These are phyloP conservation scores for Papilio helenus DNA, from an alignment of 1,140 invertebrate genomes.

Conservation along the genomic window DNA sequence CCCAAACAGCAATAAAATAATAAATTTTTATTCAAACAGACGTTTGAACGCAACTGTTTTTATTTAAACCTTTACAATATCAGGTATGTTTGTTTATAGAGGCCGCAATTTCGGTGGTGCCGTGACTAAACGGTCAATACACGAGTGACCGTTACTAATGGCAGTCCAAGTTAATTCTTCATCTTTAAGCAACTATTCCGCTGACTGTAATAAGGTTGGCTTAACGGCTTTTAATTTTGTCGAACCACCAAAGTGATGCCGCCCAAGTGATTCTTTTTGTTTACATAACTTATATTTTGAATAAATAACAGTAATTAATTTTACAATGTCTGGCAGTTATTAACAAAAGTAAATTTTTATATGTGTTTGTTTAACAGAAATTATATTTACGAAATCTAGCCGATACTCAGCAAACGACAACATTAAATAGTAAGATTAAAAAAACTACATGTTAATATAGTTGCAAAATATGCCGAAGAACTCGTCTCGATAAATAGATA, in stretches of 20 bases:
- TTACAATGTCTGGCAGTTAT: not conserved
- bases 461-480: not conserved
- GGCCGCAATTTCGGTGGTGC: slow-evolving; percentile 35
- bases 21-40: slow-evolving; percentile 22
- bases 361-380: not conserved
- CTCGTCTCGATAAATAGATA: not conserved
- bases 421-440: too few species aligned
- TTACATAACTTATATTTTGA: not conserved
- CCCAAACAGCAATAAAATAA: slow-evolving; percentile 33
- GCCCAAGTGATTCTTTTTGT: not conserved
- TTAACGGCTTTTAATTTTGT: slow-evolving; percentile 31
- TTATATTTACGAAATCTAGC: too few species aligned
- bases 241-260: slow-evolving; percentile 4
- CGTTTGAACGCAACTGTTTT: slow-evolving; percentile 32
- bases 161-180: slow-evolving; percentile 15
- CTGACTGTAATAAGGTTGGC: slow-evolving; percentile 5
- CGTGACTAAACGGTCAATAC: slow-evolving; percentile 38
- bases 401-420: too few species aligned
- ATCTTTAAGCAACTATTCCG: slow-evolving; percentile 1
- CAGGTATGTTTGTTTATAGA: slow-evolving; percentile 34
- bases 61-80: slow-evolving; percentile 26
- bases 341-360: not conserved
- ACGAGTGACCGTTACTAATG: slow-evolving; percentile 33
- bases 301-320: not conserved
- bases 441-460: not conserved